phyloP scores from a whole-genome alignment of 2,888 invertebrate genomes.

The Synergus laeviventris region DNA sequence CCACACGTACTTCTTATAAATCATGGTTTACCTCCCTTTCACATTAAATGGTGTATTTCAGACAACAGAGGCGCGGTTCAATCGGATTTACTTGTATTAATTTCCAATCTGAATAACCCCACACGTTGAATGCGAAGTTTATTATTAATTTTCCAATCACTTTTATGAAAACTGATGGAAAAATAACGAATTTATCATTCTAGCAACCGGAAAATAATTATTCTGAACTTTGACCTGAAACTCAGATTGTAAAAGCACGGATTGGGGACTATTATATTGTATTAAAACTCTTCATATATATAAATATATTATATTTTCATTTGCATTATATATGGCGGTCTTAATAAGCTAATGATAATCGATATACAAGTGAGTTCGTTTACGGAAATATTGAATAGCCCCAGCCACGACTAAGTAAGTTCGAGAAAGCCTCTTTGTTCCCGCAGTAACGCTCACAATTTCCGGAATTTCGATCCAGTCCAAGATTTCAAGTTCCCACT shows the following conservation, averaged over 20 bases:
- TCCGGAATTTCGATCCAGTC: slow-evolving; percentile 56
- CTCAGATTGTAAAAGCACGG: too few species aligned
- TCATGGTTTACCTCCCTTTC: slow-evolving; percentile 64
- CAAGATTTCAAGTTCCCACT: slow-evolving; percentile 27
- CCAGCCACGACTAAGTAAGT: slow-evolving; percentile 20
- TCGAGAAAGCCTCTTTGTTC: slow-evolving; percentile 52
- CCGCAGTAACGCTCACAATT: slow-evolving; percentile 60
- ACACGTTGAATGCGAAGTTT: neutral
- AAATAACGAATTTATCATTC: too few species aligned
- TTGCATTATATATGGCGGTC: neutral
- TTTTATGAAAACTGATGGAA: too few species aligned
- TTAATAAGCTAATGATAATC: neutral
- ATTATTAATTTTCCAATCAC: too few species aligned
- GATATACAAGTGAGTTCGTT: slow-evolving; percentile 21
- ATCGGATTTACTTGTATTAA: slow-evolving; percentile 51
- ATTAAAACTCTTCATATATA: too few species aligned
- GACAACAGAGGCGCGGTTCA: slow-evolving; percentile 49
- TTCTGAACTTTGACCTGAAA: too few species aligned
- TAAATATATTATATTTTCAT: neutral
- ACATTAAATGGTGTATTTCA: slow-evolving; percentile 44
- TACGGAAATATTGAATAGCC: slow-evolving; percentile 32
- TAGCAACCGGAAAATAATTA: too few species aligned
- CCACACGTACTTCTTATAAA: slow-evolving; percentile 59
- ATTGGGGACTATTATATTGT: too few species aligned
- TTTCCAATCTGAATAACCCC: neutral